phyloP scores from a whole-genome alignment of 2,888 invertebrate genomes.

The Bombylius major region DNA sequence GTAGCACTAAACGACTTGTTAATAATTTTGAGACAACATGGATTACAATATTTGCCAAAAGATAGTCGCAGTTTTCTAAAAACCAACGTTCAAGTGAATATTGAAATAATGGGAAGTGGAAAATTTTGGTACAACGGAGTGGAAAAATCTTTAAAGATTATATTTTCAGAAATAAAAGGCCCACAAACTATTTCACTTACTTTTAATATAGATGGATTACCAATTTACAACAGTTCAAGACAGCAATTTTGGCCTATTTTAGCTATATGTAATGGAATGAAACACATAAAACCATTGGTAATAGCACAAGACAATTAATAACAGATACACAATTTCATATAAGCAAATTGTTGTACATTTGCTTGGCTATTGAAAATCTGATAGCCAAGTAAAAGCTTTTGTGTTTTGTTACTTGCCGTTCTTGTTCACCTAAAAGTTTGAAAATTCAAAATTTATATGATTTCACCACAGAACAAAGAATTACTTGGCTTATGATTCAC shows the following conservation, averaged over 20 bases:
- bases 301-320: no score
- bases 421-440: no score
- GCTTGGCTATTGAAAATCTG: no score
- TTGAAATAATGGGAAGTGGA: background rate
- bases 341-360: no score
- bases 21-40: background rate
- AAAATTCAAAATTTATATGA: no score
- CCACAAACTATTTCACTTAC: background rate
- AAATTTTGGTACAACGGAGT: slow-evolving; percentile 3
- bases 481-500: no score
- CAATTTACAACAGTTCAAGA: background rate
- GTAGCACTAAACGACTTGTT: background rate
- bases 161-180: background rate
- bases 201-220: slow-evolving; percentile 2
- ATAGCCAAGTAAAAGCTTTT: no score
- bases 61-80: background rate
- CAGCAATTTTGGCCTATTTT: slow-evolving; percentile 2
- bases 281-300: background rate
- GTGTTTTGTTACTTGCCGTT: no score
- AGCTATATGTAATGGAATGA: background rate
- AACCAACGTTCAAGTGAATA: background rate
- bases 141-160: background rate
- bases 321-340: no score
- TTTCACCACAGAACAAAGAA: no score
- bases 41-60: background rate